Evolutionary conservation across 1,140 invertebrate genomes (phyloP).

Genomic region (Psix sp.): DNA sequence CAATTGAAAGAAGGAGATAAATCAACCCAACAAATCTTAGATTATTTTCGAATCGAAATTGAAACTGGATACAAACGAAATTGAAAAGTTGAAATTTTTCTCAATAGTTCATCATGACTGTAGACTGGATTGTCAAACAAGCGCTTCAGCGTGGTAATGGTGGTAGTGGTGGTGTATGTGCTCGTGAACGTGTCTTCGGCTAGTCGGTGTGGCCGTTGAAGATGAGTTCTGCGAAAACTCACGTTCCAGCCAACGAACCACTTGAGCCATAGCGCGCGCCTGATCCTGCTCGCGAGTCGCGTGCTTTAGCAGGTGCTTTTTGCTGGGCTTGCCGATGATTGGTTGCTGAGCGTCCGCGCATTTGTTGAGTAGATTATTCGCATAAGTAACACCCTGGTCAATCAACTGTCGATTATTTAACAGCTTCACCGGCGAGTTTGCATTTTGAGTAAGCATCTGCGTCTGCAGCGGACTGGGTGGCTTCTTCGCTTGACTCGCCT

Average conservation of each 20-base stretch:
- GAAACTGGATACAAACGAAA: too few species aligned
- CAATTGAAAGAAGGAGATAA: too few species aligned
- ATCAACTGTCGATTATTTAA: slow-evolving; percentile 50
- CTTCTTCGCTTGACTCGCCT: slow-evolving; percentile 31
- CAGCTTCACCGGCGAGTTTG: slow-evolving; percentile 43
- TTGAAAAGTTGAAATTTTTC: too few species aligned
- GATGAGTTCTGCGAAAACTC: slow-evolving; percentile 76
- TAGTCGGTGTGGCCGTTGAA: slow-evolving; percentile 60
- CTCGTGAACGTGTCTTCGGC: slow-evolving; percentile 83
- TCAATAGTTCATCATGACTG: too few species aligned
- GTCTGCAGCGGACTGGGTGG: slow-evolving; percentile 61
- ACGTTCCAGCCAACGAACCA: slow-evolving; percentile 79
- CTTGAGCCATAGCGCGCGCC: slow-evolving; percentile 83
- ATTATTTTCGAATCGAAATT: too few species aligned
- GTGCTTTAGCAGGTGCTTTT: slow-evolving; percentile 81
- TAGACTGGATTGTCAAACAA: slow-evolving; percentile 61
- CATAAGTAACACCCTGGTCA: slow-evolving; percentile 52
- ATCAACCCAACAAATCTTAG: too few species aligned
- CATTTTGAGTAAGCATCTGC: slow-evolving; percentile 58
- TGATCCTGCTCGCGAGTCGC: slow-evolving; percentile 83
- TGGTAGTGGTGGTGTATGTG: slow-evolving; percentile 91
- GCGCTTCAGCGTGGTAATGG: slow-evolving; percentile 80
- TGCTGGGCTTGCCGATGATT: slow-evolving; percentile 64
- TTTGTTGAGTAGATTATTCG: slow-evolving; percentile 63
- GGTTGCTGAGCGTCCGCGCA: slow-evolving; percentile 63